Conservation (phyloP, 2,113 vertebrate species). For the Gadus macrocephalus region DNA sequence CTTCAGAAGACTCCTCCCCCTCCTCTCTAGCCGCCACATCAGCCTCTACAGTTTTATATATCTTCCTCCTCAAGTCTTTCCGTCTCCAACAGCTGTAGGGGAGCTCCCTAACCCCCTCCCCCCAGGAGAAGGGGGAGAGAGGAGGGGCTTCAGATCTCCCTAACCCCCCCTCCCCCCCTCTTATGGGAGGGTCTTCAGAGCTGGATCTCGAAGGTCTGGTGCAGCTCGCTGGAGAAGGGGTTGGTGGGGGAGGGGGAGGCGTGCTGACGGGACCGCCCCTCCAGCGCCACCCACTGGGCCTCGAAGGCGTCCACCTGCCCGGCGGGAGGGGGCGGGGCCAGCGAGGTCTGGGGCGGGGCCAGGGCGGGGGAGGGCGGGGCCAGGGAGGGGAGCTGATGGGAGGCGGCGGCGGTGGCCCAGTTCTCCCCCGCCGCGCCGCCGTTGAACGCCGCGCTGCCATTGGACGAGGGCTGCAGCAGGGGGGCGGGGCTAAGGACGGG, state of each 20-base stretch:
- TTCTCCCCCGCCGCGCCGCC: slow-evolving; percentile 69
- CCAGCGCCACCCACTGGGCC: slow-evolving; percentile 94
- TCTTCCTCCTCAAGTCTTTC: too few species aligned
- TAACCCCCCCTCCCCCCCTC: not conserved
- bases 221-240: slow-evolving; percentile 95
- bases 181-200: slow-evolving; percentile 72
- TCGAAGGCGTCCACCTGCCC: slow-evolving; percentile 86
- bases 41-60: too few species aligned
- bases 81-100: too few species aligned
- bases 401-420: slow-evolving; percentile 65
- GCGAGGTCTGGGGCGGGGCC: not conserved
- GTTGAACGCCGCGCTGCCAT: slow-evolving; percentile 84
- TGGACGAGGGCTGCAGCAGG: slow-evolving; percentile 62
- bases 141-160: slow-evolving; percentile 67
- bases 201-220: slow-evolving; percentile 99
- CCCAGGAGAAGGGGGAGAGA: slow-evolving; percentile 90
- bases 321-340: slow-evolving; percentile 20
- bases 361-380: slow-evolving; percentile 39
- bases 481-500: slow-evolving; percentile 37
- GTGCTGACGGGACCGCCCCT: slow-evolving; percentile 85
- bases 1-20: slow-evolving; percentile 3
- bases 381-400: slow-evolving; percentile 23
- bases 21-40: not conserved
- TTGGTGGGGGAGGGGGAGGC: slow-evolving; percentile 95
- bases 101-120: too few species aligned